These are phyloP conservation scores for Dysmachus trigonus DNA, from an alignment of 2,888 invertebrate species.

Conservation along the genomic window DNA sequence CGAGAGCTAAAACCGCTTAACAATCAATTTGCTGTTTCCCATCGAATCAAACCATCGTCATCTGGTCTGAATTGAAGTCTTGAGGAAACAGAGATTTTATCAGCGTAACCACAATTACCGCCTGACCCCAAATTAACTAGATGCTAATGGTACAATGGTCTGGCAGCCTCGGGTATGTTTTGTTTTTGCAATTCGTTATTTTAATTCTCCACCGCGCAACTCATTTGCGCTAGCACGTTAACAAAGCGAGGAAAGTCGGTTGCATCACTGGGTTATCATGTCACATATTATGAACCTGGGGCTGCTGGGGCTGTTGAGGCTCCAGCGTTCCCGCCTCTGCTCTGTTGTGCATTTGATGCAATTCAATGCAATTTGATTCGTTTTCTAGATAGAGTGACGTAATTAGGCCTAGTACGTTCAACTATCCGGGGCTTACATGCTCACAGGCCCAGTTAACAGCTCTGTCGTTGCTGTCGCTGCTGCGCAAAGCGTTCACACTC, in stretches of 20 bases:
- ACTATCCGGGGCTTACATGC: neutral
- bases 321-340: neutral
- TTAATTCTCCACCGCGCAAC: neutral
- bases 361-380: conserved; percentile 29
- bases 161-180: neutral
- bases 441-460: neutral
- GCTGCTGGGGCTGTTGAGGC: neutral
- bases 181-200: neutral
- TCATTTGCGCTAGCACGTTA: conserved; percentile 15
- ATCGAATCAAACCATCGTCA: neutral
- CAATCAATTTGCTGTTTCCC: conserved; percentile 15
- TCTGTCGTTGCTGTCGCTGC: neutral
- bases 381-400: conserved; percentile 24
- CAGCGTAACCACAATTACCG: conserved; percentile 22
- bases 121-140: conserved; percentile 36
- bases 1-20: neutral
- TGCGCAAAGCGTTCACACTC: neutral
- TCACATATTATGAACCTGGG: neutral
- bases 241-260: conserved; percentile 23
- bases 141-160: conserved; percentile 15
- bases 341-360: neutral
- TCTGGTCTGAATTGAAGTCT: conserved; percentile 1
- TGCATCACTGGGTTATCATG: conserved; percentile 37
- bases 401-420: neutral
- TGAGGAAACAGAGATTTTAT: conserved; percentile 32